Percentiles rank a stretch among this genome's conserved stretches.
Conservation (phyloP, 1,140 invertebrate genomes). For the Nymphalis io region DNA sequence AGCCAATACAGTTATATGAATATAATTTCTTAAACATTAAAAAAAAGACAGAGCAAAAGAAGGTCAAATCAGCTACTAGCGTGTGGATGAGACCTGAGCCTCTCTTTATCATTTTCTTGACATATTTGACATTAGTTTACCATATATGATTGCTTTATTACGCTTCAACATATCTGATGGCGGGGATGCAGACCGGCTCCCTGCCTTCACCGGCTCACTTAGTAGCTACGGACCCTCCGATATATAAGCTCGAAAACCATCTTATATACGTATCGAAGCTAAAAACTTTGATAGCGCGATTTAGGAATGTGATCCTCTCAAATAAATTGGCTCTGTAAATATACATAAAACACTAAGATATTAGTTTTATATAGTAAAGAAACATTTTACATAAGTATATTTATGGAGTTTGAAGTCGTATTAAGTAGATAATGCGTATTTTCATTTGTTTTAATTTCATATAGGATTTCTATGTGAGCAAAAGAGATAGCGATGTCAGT, state of each 20-base stretch:
- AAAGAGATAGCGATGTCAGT: slow-evolving; percentile 40
- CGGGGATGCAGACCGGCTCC: slow-evolving; percentile 68
- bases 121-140: slow-evolving; percentile 65
- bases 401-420: background rate
- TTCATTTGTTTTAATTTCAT: slow-evolving; percentile 15
- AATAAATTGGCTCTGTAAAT: background rate
- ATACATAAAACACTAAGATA: background rate
- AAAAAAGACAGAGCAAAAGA: slow-evolving; percentile 46
- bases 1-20: too few species aligned
- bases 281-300: slow-evolving; percentile 61
- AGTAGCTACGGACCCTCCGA: slow-evolving; percentile 73
- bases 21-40: background rate
- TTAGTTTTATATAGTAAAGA: background rate
- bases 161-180: slow-evolving; percentile 65
- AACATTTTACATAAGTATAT: background rate
- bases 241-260: background rate
- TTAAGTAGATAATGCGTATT: background rate
- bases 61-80: slow-evolving; percentile 70
- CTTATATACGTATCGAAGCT: slow-evolving; percentile 40
- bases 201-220: slow-evolving; percentile 61
- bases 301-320: slow-evolving; percentile 38
- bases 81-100: slow-evolving; percentile 64
- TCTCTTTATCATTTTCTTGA: slow-evolving; percentile 75
- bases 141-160: slow-evolving; percentile 59
- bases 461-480: slow-evolving; percentile 34